Percentiles rank a stretch among this genome's conserved stretches.
Evolutionary conservation across 2,888 invertebrate species (phyloP).

Genomic region (Protonemura montana): DNA sequence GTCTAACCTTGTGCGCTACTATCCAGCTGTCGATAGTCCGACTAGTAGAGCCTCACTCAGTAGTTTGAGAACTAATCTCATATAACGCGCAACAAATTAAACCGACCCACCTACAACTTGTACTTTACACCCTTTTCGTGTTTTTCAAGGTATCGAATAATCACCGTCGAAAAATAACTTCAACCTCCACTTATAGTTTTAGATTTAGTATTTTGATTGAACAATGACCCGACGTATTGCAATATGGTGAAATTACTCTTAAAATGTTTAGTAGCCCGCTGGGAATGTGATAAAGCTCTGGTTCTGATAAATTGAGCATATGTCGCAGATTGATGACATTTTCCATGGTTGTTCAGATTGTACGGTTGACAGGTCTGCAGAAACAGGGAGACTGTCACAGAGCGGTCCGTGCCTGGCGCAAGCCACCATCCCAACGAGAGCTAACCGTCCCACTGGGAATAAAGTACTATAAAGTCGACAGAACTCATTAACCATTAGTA

Average conservation of each 20-base stretch:
- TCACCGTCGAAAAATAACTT: no score
- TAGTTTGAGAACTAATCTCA: not conserved
- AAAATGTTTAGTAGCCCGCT: not conserved
- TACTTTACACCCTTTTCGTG: no score
- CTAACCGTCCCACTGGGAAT: not conserved
- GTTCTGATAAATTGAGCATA: not conserved
- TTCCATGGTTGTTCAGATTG: not conserved
- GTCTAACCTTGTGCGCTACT: not conserved
- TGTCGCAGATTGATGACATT: not conserved
- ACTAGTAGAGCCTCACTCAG: not conserved
- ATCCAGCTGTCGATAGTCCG: not conserved
- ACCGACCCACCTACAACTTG: not conserved
- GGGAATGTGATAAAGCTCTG: not conserved
- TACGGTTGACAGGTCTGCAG: not conserved
- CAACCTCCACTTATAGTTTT: not conserved
- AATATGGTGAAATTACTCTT: not conserved
- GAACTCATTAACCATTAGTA: not conserved
- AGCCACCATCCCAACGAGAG: not conserved
- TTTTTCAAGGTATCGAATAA: no score
- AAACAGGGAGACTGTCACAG: not conserved
- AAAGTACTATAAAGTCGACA: not conserved
- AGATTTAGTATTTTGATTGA: no score
- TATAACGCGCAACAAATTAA: not conserved
- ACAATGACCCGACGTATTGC: no score
- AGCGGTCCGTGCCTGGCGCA: not conserved